Evolutionary conservation across 1,140 invertebrate species (phyloP).

Genomic region (Eriocheir sinensis): DNA sequence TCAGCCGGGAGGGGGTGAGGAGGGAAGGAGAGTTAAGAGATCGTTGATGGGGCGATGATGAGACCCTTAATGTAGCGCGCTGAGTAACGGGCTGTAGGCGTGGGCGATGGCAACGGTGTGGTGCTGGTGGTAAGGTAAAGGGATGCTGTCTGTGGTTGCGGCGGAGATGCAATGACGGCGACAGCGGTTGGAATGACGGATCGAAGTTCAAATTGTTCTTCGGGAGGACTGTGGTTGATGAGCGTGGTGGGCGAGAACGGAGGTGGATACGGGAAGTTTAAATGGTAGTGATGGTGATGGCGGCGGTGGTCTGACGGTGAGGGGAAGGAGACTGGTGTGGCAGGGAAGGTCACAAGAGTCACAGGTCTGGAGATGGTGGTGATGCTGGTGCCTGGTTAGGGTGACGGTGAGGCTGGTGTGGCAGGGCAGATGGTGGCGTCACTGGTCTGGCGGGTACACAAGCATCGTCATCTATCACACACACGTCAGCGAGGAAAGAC

Average conservation of each 20-base stretch:
- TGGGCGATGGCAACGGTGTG: no score
- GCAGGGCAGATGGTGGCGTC: neutral
- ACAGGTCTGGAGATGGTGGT: no score
- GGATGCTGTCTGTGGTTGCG: neutral
- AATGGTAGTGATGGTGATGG: neutral
- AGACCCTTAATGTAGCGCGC: neutral
- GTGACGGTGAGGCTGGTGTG: neutral
- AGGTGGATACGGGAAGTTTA: neutral
- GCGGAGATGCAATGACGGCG: no score
- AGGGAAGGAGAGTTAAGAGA: neutral
- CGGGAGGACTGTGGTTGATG: no score
- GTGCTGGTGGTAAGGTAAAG: neutral
- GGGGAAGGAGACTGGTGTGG: neutral
- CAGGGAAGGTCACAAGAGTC: neutral
- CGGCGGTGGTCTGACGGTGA: neutral
- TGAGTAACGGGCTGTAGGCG: neutral
- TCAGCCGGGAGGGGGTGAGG: neutral
- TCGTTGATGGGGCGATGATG: neutral
- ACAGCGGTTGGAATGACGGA: no score
- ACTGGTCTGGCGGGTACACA: neutral
- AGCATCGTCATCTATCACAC: constrained; percentile 25
- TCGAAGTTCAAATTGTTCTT: no score
- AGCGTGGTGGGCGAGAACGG: neutral
- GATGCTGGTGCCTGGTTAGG: neutral
- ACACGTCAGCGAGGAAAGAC: neutral